Evolutionary conservation across 1,140 invertebrate genomes (phyloP).

Genomic region (Lepidurus arcticus): DNA sequence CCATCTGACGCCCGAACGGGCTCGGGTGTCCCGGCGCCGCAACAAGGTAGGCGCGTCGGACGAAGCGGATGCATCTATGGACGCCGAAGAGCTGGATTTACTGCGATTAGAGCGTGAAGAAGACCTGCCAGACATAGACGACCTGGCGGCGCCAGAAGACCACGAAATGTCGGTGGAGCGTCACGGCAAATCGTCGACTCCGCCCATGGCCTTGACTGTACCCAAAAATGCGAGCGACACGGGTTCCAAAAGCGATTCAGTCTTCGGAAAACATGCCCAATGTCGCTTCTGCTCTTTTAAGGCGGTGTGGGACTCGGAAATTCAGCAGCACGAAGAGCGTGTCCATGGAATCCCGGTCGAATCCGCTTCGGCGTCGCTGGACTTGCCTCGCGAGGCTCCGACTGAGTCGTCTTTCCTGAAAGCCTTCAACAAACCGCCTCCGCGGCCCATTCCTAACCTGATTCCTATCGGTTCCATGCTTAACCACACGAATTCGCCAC

Average conservation of each 20-base stretch:
- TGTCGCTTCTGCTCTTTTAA: constrained; percentile 51
- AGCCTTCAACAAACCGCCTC: constrained; percentile 47
- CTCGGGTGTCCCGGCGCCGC: constrained; percentile 49
- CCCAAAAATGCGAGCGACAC: not conserved
- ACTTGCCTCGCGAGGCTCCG: constrained; percentile 40
- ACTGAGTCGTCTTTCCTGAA: not conserved
- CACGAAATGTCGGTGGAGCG: constrained; percentile 12
- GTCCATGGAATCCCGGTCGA: constrained; percentile 47
- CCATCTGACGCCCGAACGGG: constrained; percentile 56
- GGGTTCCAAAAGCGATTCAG: constrained; percentile 32
- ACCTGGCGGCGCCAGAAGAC: constrained; percentile 34
- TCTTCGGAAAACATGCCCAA: constrained; percentile 39
- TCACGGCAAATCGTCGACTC: constrained; percentile 19
- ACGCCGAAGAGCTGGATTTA: constrained; percentile 44
- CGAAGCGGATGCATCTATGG: constrained; percentile 41
- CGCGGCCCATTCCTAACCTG: constrained; percentile 61
- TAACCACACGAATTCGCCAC: not conserved
- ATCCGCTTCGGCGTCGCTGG: constrained; percentile 45
- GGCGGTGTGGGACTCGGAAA: constrained; percentile 52
- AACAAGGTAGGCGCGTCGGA: constrained; percentile 58
- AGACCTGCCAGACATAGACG: constrained; percentile 39
- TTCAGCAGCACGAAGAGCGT: constrained; percentile 50
- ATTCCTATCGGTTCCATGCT: constrained; percentile 53
- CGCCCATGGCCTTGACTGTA: not conserved
- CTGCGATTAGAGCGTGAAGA: constrained; percentile 47